Percentiles rank a stretch among this genome's conserved stretches.
These are phyloP conservation scores for Leptocoma aspasia DNA, from an alignment of 2,113 vertebrate species.

Conservation along the genomic window DNA sequence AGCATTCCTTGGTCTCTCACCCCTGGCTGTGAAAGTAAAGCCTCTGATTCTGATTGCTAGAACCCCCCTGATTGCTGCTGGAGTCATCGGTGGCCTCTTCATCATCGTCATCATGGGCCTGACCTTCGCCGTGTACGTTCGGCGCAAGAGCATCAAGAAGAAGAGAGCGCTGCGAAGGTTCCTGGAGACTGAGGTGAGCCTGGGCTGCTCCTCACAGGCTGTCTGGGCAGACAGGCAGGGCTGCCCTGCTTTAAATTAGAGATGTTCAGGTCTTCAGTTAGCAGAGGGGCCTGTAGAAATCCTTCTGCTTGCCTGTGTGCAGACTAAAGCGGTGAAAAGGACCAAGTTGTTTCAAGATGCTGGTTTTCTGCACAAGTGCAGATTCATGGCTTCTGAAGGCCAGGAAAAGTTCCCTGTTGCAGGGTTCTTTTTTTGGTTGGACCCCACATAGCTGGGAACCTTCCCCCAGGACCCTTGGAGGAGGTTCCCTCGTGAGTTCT, in stretches of 20 bases:
- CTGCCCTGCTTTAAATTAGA: neutral
- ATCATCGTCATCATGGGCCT: conserved; percentile 91
- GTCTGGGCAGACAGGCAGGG: neutral
- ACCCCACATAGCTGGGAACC: no score
- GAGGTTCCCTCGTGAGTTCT: no score
- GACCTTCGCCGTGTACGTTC: conserved; percentile 87
- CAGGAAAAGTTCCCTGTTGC: neutral
- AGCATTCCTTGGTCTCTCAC: neutral
- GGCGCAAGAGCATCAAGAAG: conserved; percentile 96
- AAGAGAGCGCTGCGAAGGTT: conserved; percentile 92
- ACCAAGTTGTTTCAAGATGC: neutral
- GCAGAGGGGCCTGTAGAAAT: neutral
- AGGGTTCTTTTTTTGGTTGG: no score
- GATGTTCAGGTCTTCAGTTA: neutral
- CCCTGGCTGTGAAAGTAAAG: neutral
- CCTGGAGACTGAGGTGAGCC: conserved; percentile 92
- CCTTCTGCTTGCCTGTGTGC: neutral
- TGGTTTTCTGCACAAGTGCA: neutral
- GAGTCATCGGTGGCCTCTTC: conserved; percentile 91
- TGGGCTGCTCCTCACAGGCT: neutral
- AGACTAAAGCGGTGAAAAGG: neutral
- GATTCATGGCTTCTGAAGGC: neutral
- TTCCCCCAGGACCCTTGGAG: no score
- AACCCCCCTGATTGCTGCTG: conserved; percentile 92
- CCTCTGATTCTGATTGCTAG: conserved; percentile 72